Evolutionary conservation across 2,113 vertebrate genomes (phyloP), one percentile per base, ranked within the genome.

Genomic region (Acanthochromis polyacanthus): DNA sequence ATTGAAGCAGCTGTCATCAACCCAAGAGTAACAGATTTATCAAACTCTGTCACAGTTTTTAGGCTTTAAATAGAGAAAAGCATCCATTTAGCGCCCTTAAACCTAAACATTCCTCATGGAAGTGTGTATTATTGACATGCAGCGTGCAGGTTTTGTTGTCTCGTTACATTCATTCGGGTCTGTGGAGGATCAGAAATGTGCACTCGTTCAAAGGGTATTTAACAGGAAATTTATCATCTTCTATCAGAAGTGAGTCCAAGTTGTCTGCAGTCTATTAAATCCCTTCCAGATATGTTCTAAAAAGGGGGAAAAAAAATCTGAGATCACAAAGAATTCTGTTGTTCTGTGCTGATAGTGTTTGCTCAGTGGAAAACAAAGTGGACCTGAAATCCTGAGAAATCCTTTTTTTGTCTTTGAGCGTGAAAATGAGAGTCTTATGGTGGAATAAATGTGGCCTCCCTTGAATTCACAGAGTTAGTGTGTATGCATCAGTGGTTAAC

Each of bases 401-500:
- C 59, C 63, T 25, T 12, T 32, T 10, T 48, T 46, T 25, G 48
- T 76, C 53, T 36, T 70, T 74, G 38, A 50, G 71, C 67, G 64
- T 69, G 63, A 88, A 86, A 82, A 80, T 76, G 60, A 91, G 76
- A 85, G 60, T 64, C 63, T 77, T 80, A 73, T 80, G 71, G 73
- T 38, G 46, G 86, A 88, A 80, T 68, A 80, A 77, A 72, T 77
- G 81, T 70, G 80, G 71, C 81, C 73, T 90, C 78, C 65, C 63
- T 76, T 86, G 78, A 86, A 80, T 88, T 69, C 65, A 71, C 82
- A 75, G 71, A 81, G 69, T 88, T 70, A 59, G 81, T 86, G 90
- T 88, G 75, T 79, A 81, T 88, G 89, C 87, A 87, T 88, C 88
- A 88, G 71, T 87, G 83, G 87, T 89, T 88, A 68, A 91, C 83